A percentile compares a stretch with the other conserved stretches of the same genome.
Evolutionary conservation across 2,888 invertebrate genomes (phyloP).

Genomic region (Amphipoea lucens): DNA sequence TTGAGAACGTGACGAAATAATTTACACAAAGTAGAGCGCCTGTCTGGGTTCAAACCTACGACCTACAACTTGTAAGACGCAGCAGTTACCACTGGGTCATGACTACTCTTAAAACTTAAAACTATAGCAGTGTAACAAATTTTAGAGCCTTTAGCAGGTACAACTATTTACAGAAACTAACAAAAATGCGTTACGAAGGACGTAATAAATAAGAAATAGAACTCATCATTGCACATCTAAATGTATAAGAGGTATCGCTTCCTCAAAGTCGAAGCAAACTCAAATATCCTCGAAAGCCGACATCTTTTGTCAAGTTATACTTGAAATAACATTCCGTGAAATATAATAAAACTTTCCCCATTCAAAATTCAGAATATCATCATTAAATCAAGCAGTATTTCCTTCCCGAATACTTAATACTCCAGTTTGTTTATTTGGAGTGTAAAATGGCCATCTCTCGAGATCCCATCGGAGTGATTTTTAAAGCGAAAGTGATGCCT

Average conservation of each 20-base stretch:
- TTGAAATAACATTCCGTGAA: slow-evolving; percentile 56
- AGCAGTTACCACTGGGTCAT: neutral
- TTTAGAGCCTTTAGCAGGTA: neutral
- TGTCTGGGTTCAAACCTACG: neutral
- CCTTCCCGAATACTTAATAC: slow-evolving; percentile 40
- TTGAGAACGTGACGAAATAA: neutral
- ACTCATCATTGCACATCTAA: slow-evolving; percentile 24
- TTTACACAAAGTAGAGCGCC: neutral
- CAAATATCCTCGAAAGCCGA: slow-evolving; percentile 37
- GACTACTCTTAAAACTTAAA: neutral
- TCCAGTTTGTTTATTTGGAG: slow-evolving; percentile 59
- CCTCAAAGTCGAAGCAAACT: slow-evolving; percentile 33
- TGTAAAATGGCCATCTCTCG: slow-evolving; percentile 45
- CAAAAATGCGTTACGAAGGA: neutral
- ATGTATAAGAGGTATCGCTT: slow-evolving; percentile 41
- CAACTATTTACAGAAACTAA: neutral
- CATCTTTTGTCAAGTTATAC: slow-evolving; percentile 59
- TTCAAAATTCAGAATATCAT: slow-evolving; percentile 61
- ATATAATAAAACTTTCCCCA: slow-evolving; percentile 63
- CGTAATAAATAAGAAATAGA: slow-evolving; percentile 22
- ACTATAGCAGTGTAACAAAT: neutral
- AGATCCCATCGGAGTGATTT: slow-evolving; percentile 52
- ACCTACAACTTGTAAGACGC: neutral
- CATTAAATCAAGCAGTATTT: slow-evolving; percentile 54
- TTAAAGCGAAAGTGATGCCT: slow-evolving; percentile 51